Evolutionary conservation across 2,888 invertebrate species (phyloP), one percentile per base, ranked within the genome.

Genomic region (Alsophila aescularia): DNA sequence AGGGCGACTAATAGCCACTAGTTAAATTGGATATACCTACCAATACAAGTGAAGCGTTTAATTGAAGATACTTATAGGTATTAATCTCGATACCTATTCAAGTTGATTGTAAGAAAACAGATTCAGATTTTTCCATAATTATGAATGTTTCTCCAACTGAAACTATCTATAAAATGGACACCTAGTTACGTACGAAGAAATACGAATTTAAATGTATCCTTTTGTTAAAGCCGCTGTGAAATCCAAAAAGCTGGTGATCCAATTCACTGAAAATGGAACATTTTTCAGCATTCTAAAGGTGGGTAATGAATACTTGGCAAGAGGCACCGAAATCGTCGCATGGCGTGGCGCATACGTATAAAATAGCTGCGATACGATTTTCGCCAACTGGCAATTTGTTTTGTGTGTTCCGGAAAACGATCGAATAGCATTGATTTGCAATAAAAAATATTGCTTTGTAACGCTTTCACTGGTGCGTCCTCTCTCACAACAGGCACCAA

Each of bases 361-460:
- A 73, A 73, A 70, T 70, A 70, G 66, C 70, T 64, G 60, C 67
- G 62, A 72, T 70, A 71, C 70, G 70, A 73, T 77, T 79, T 73
- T 72, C 67, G 64, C 66, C 62, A 73, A 75, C 78, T 69, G 73
- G 71, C 79, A 77, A 82, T 83, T 82, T 80, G 80, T 81, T 81
- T 82, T 76, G 76, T 80, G 70, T 79, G 77, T 77, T 75, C 71
- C 76, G 75, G 72, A 77, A 80, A 79, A 67, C 75, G 77, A 75
- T 81, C 73, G 75, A 74, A 79, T 77, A 75, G 70, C 80, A 84
- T 85, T 83, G 83, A 82, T 85, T 84, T 80, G 80, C 74, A 81
- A 84, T 82, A 84, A 85, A 85, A 84, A 85, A 82, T 80, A 81
- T 79, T 76, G 81, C 79, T 74, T 72, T 77, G 83, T 86, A 83